Base-by-base conservation (phyloP, 2,888 invertebrate genomes). In the Ferrisia virgata region DNA sequence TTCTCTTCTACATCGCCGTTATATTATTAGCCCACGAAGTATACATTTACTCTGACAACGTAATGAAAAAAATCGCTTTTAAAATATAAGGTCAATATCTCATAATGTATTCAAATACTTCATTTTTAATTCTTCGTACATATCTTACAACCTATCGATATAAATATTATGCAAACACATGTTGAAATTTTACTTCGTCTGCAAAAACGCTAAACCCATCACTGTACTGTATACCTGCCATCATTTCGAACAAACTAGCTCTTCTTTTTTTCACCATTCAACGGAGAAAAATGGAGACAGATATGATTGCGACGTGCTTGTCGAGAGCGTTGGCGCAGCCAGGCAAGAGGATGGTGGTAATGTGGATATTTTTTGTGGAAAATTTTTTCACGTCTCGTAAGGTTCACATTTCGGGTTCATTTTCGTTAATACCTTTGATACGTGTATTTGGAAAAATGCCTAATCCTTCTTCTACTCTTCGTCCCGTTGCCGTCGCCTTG, bases 351-450 rank as follows among this genome's bases (percentile, higher is more conserved):
- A 47, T 47, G 47, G 47, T 47, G 47, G 47, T n/a, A n/a, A n/a
- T n/a, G n/a, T 1, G 43, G 43, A 13, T 47, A 47, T 47, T 47
- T 47, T 47, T 47, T 47, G 47, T 18, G 47, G 58, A 28, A 28
- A 64, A 64, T 64, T 64, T 64, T 64, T 28, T 28, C 58, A 64
- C 58, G 28, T 64, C 58, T 64, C 28, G 58, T 64, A 64, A 64
- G 22, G 28, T 28, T 64, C 58, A 28, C 28, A n/a, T 64, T 64
- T 64, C 58, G 28, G 58, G 58, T 64, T 64, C 58, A 64, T 64
- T 64, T 64, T 64, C 58, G 58, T 11, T 64, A 64, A 64, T 64
- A 64, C 58, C 58, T 64, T 64, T 64, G 58, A 64, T 64, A 64
- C 58, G 58, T 64, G 58, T 64, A 28, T 64, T 64, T 64, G 13